A percentile compares a stretch with the other conserved stretches of the same genome.
These are phyloP conservation scores for Fulmarus glacialis DNA, from an alignment of 2,113 vertebrate species.

Conservation along the genomic window DNA sequence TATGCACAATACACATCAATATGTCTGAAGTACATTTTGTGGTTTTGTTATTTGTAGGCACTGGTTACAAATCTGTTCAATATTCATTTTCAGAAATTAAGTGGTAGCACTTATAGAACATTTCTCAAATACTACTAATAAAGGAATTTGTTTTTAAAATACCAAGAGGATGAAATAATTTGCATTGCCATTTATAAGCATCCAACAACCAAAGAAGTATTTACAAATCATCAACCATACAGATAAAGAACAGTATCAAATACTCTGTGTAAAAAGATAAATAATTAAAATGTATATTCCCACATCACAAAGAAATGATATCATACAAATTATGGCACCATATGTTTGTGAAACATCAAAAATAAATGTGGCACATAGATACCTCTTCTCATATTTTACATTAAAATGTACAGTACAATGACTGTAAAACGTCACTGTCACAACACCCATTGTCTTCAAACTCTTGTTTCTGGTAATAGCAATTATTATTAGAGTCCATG, in stretches of 20 bases:
- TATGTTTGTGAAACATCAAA: conserved; percentile 56
- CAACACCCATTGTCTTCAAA: background rate
- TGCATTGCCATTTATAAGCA: conserved; percentile 39
- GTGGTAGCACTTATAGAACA: conserved; percentile 38
- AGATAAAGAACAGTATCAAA: conserved; percentile 68
- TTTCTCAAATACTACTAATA: conserved; percentile 45
- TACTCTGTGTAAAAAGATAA: conserved; percentile 70
- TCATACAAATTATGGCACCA: conserved; percentile 65
- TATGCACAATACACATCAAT: conserved; percentile 15
- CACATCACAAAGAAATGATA: conserved; percentile 63
- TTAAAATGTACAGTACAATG: conserved; percentile 55
- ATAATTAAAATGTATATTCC: conserved; percentile 63
- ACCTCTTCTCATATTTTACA: conserved; percentile 58
- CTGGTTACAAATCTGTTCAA: conserved; percentile 33
- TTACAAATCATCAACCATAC: conserved; percentile 35
- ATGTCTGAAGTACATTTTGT: background rate
- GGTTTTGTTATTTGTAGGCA: conserved; percentile 9
- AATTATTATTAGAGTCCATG: background rate
- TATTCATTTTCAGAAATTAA: conserved; percentile 53
- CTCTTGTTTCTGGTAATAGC: background rate
- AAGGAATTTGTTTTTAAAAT: conserved; percentile 24
- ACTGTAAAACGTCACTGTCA: conserved; percentile 46
- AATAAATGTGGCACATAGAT: conserved; percentile 50
- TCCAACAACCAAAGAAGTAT: conserved; percentile 38
- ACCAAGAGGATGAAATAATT: conserved; percentile 14